Conservation (phyloP, 1,140 invertebrate genomes). For the Maniola jurtina region DNA sequence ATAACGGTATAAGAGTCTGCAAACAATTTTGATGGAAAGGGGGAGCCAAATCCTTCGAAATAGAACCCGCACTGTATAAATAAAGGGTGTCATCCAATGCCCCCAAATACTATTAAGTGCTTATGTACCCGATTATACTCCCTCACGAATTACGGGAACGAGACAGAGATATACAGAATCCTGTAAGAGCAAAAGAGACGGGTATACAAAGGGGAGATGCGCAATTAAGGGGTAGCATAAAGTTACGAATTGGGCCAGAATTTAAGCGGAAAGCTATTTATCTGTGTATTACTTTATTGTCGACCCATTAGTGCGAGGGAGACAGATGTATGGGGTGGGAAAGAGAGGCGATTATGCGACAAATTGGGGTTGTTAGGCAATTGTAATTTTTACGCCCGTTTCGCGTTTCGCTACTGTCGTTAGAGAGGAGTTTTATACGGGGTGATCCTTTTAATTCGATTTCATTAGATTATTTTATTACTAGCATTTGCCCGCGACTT, state of each 20-base stretch:
- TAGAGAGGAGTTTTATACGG: neutral
- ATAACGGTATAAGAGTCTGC: slow-evolving; percentile 62
- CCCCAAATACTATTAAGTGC: slow-evolving; percentile 74
- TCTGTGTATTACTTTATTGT: slow-evolving; percentile 77
- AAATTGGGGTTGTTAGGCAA: slow-evolving; percentile 68
- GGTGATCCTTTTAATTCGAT: neutral
- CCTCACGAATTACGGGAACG: slow-evolving; percentile 51
- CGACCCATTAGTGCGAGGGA: slow-evolving; percentile 65
- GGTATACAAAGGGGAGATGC: slow-evolving; percentile 54
- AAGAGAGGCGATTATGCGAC: slow-evolving; percentile 51
- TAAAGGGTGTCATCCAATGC: slow-evolving; percentile 59
- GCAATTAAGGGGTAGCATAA: slow-evolving; percentile 68
- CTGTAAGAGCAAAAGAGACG: slow-evolving; percentile 39
- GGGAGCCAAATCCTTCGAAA: slow-evolving; percentile 47
- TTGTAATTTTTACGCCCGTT: slow-evolving; percentile 55
- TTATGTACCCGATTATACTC: slow-evolving; percentile 72
- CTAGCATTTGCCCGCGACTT: no score
- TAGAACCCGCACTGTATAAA: slow-evolving; percentile 64
- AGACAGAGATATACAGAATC: slow-evolving; percentile 39
- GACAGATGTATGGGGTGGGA: slow-evolving; percentile 39
- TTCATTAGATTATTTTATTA: no score
- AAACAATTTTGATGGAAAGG: slow-evolving; percentile 69
- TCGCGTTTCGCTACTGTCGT: slow-evolving; percentile 23
- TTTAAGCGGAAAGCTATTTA: slow-evolving; percentile 76
- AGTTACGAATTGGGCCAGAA: slow-evolving; percentile 71